Evolutionary conservation across 1,140 invertebrate genomes (phyloP).

Genomic region (Cydia amplana): DNA sequence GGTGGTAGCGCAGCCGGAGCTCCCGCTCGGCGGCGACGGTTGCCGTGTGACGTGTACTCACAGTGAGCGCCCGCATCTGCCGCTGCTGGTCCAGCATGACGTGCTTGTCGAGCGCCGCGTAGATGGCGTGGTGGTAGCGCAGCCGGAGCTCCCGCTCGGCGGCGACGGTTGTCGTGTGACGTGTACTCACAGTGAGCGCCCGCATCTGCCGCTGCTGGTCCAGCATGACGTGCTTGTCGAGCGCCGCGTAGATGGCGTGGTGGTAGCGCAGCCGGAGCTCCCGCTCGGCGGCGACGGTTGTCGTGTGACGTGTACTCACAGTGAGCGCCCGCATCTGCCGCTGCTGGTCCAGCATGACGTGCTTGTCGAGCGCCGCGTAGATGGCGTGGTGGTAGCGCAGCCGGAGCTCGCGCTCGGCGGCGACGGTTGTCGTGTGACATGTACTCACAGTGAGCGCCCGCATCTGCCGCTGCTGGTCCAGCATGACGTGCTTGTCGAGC

Average conservation of each 20-base stretch:
- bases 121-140: too few relatives aligned
- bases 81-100: too few relatives aligned
- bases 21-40: too few relatives aligned
- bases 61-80: too few relatives aligned
- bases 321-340: conserved; percentile 88
- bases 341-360: conserved; percentile 87
- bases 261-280: too few relatives aligned
- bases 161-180: neutral
- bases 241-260: too few relatives aligned
- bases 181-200: conserved; percentile 75
- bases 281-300: too few relatives aligned
- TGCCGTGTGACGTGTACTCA: too few relatives aligned
- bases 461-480: conserved; percentile 87
- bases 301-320: conserved; percentile 42
- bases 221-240: too few relatives aligned
- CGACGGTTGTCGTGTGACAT: neutral
- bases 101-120: too few relatives aligned
- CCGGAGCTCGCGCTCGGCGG: conserved; percentile 85
- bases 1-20: too few relatives aligned
- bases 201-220: conserved; percentile 78
- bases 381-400: conserved; percentile 89
- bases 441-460: neutral
- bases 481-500: conserved; percentile 88
- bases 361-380: conserved; percentile 84
- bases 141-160: too few relatives aligned